Base-by-base conservation (phyloP, 2,797 vertebrate species). In the Macropodus opercularis region DNA sequence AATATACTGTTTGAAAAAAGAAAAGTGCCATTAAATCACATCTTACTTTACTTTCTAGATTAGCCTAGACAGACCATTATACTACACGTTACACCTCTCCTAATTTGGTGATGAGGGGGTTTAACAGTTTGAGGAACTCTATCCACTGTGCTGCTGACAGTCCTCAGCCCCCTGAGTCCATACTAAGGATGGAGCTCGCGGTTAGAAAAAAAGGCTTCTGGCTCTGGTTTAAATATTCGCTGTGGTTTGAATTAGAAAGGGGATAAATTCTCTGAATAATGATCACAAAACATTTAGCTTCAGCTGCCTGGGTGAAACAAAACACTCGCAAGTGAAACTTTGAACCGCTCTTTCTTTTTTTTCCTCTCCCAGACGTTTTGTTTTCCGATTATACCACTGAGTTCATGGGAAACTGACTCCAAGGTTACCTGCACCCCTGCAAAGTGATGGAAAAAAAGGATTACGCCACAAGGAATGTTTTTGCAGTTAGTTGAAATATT, bases 401-500 rank as follows among this genome's bases (percentile, higher is more conserved):
- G 90, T 92, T 92, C 91, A 88, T 92, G 90, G 88, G 90, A 92
- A 93, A 87, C 83, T 81, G 66, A 11, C 77, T 72, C 69, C 27
- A 75, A 81, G 89, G 88, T 92, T 90, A 90, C 89, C 90, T 92
- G 89, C 60, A 52, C 79, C 86, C 67, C 80, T 81, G 70, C 68
- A 84, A 84, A 78, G 79, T 64, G 69, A 78, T 83, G 87, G 75
- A 81, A 83, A 83, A 87, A 80, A 55, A 63, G 63, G 85, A 89
- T 90, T 87, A 11, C 55, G 78, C 86, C 80, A 51, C 70, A 75
- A 85, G 89, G 89, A 92, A 91, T 92, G 90, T 92, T 93, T 91
- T 91, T 85, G 69, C 87, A 89, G 89, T 87, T 84, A 77, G 78
- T 75, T 91, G 88, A 92, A 93, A 93, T 92, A 91, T 92, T 89